Conservation (phyloP, 1,140 invertebrate species). For the Archivesica marissinica region DNA sequence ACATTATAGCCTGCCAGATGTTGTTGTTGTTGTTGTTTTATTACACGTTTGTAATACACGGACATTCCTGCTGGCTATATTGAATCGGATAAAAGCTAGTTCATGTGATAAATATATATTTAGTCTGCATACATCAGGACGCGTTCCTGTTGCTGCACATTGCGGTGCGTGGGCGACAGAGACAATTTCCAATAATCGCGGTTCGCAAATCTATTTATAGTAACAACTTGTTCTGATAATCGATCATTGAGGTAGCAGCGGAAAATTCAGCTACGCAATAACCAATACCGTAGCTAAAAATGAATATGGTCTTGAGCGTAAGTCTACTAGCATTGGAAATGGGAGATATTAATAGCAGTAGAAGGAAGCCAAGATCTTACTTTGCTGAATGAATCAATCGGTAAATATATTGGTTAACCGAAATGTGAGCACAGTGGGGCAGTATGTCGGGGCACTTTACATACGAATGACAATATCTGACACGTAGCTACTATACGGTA, state of each 20-base stretch:
- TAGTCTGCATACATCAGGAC: neutral
- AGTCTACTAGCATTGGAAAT: conserved; percentile 28
- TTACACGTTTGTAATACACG: no score
- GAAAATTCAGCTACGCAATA: conserved; percentile 33
- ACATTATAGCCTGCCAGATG: no score
- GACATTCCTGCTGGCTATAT: no score
- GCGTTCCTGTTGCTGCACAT: neutral
- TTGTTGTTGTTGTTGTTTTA: no score
- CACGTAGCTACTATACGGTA: no score
- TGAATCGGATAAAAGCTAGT: no score
- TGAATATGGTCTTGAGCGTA: neutral
- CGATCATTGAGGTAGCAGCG: conserved; percentile 2
- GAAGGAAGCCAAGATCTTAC: conserved; percentile 1
- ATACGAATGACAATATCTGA: no score
- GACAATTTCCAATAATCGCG: conserved; percentile 19
- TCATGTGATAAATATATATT: no score
- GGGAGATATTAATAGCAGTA: conserved; percentile 16
- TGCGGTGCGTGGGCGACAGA: conserved; percentile 10
- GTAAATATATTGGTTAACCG: no score
- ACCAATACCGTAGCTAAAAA: conserved; percentile 17
- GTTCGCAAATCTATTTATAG: neutral
- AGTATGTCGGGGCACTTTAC: no score
- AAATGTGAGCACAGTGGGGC: no score
- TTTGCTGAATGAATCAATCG: no score
- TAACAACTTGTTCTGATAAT: conserved; percentile 9